Evolutionary conservation across 2,888 invertebrate species (phyloP).

Genomic region (Myopa tessellatipennis): DNA sequence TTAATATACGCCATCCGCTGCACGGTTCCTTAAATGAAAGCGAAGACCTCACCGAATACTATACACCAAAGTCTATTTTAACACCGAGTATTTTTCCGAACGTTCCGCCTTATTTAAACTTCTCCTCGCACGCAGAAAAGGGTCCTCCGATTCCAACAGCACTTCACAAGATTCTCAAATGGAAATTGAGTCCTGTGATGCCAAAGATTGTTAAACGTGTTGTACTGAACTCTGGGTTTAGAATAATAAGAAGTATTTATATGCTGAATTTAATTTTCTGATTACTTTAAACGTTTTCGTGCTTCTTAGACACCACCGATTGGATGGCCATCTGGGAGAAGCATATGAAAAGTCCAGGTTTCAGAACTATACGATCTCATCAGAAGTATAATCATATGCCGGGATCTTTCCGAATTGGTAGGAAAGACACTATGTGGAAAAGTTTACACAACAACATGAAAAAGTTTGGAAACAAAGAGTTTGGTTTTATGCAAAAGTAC

Average conservation of each 20-base stretch:
- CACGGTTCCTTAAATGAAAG: constrained; percentile 51
- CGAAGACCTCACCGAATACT: constrained; percentile 55
- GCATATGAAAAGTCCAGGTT: constrained; percentile 94
- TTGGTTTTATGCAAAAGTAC: constrained; percentile 88
- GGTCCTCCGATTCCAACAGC: constrained; percentile 75
- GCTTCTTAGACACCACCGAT: constrained; percentile 78
- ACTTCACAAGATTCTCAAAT: constrained; percentile 85
- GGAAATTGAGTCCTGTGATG: constrained; percentile 95
- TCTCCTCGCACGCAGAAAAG: constrained; percentile 76
- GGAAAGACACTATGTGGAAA: constrained; percentile 93
- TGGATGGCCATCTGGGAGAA: constrained; percentile 99
- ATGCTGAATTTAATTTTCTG: constrained; percentile 5
- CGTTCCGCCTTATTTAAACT: constrained; percentile 83
- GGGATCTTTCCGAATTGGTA: constrained; percentile 96
- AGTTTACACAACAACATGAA: constrained; percentile 75
- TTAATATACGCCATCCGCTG: constrained; percentile 53
- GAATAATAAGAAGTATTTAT: constrained; percentile 80
- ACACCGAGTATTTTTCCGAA: constrained; percentile 77
- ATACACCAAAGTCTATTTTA: constrained; percentile 63
- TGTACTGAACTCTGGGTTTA: constrained; percentile 86
- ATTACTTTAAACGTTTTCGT: not conserved
- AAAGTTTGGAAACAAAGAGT: constrained; percentile 74
- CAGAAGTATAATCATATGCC: constrained; percentile 99
- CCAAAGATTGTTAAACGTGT: constrained; percentile 92
- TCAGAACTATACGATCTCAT: constrained; percentile 84